Evolutionary conservation across 2,797 vertebrate genomes (phyloP), one percentile per base, ranked within the genome.

Genomic region (Poeciliopsis turneri): DNA sequence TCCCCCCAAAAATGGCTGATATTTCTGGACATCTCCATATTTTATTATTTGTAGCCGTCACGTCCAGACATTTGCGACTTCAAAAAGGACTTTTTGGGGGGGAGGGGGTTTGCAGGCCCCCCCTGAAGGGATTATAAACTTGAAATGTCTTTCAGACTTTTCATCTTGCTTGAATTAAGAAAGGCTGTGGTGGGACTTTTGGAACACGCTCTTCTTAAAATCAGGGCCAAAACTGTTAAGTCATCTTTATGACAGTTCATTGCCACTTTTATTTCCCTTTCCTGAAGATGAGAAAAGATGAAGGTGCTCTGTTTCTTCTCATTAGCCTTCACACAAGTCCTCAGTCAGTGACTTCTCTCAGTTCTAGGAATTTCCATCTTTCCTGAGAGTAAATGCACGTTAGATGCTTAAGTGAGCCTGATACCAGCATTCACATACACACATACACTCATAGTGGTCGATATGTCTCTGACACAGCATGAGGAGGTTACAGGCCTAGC

Each of bases 1-100:
- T 88, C 92, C 90, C 85, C 61, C 80, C 39, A 70, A 86, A 86
- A 86, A 80, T 78, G 89, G 80, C 80, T 79, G 70, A 88, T 89
- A 86, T 87, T 90, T 23, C 86, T 41, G 36, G 4, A 68, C 25
- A 41, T 25, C 3, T 11, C 80, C 45, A 87, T 33, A 2, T 86
- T 86, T 72, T 79, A 74, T 80, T 71, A 23, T 55, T 78, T 25
- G 70, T 2, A 4, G n/a, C 25, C 30, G 51, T 30, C 18, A 39
- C 76, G 13, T 74, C 47, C 53, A 47, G 16, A 80, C 51, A 10
- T 74, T 57, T 46, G 57, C 16, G 16, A 10, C 9, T 23, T 45
- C 16, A 30, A 69, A 69, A 36, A 45, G 30, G 28, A 20, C 46
- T 18, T 61, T 47, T 18, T 12, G 43, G 25, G 28, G 1, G 39